Evolutionary conservation across 2,797 vertebrate species (phyloP).

Genomic region (Thamnophis elegans): DNA sequence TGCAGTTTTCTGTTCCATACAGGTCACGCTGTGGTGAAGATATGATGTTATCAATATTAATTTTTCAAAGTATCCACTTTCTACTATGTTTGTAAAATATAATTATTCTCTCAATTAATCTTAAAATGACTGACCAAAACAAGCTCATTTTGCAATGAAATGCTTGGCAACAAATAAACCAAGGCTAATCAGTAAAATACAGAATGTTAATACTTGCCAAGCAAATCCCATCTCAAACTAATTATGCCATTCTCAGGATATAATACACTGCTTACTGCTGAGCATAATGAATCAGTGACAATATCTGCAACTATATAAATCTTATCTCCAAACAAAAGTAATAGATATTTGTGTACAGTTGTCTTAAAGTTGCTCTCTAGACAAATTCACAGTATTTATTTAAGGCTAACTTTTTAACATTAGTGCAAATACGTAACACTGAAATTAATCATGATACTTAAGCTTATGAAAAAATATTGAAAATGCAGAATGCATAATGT

Average conservation of each 20-base stretch:
- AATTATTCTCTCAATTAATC: not conserved
- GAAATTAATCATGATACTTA: not conserved
- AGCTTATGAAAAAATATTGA: conserved; percentile 12
- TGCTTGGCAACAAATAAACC: not conserved
- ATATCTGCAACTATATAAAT: not conserved
- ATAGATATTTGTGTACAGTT: not conserved
- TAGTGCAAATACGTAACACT: not conserved
- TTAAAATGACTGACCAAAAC: conserved; percentile 17
- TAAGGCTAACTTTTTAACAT: conserved; percentile 16
- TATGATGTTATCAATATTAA: not conserved
- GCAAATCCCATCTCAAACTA: not conserved
- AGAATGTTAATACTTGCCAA: not conserved
- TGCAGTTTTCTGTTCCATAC: not conserved
- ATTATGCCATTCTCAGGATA: not conserved
- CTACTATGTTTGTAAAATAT: accelerated
- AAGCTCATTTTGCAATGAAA: conserved; percentile 12
- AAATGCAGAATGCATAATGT: conserved; percentile 29
- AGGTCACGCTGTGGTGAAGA: accelerated
- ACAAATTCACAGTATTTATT: conserved; percentile 25
- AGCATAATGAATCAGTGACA: not conserved
- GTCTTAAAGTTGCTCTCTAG: not conserved
- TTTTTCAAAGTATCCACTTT: not conserved
- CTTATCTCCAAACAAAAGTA: not conserved
- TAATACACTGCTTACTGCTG: not conserved
- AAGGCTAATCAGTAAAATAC: not conserved